Evolutionary conservation across 2,797 vertebrate species (phyloP).

Genomic region (Aulostomus chinensis): DNA sequence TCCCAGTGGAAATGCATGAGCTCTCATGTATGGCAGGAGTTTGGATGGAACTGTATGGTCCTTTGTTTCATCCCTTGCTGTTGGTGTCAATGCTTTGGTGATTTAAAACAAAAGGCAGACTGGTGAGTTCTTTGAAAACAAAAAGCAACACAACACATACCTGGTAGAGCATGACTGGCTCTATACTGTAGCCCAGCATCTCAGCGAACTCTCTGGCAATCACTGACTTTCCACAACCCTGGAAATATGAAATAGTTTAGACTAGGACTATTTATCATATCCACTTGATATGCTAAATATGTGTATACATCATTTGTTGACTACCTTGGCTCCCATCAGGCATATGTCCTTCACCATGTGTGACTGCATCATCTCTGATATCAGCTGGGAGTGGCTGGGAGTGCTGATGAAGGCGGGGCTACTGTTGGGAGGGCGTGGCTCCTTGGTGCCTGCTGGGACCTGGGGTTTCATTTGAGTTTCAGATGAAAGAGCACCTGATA

Average conservation of each 20-base stretch:
- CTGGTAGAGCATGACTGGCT: slow-evolving; percentile 97
- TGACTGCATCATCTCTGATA: slow-evolving; percentile 97
- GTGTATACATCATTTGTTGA: slow-evolving; percentile 23
- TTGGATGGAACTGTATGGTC: too few relatives aligned
- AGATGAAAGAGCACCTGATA: too few relatives aligned
- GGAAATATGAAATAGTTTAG: too few relatives aligned
- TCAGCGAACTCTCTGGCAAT: slow-evolving; percentile 91
- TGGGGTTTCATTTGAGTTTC: slow-evolving; percentile 46
- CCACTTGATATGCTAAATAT: too few relatives aligned
- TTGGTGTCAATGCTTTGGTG: too few relatives aligned
- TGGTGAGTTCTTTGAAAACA: too few relatives aligned
- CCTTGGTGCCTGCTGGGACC: slow-evolving; percentile 87
- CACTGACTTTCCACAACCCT: slow-evolving; percentile 97
- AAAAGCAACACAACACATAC: too few relatives aligned
- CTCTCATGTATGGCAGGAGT: too few relatives aligned
- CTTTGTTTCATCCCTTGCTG: too few relatives aligned
- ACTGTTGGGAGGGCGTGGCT: slow-evolving; percentile 59
- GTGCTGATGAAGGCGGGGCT: slow-evolving; percentile 86
- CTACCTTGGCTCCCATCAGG: slow-evolving; percentile 94
- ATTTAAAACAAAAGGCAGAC: too few relatives aligned
- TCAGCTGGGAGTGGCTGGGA: slow-evolving; percentile 84
- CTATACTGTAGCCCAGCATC: slow-evolving; percentile 88
- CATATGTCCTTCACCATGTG: slow-evolving; percentile 97
- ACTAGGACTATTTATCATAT: too few relatives aligned
- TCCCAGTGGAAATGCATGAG: too few relatives aligned